Base-by-base conservation (phyloP, 2,888 invertebrate genomes). In the Stenotaenia linearis region DNA sequence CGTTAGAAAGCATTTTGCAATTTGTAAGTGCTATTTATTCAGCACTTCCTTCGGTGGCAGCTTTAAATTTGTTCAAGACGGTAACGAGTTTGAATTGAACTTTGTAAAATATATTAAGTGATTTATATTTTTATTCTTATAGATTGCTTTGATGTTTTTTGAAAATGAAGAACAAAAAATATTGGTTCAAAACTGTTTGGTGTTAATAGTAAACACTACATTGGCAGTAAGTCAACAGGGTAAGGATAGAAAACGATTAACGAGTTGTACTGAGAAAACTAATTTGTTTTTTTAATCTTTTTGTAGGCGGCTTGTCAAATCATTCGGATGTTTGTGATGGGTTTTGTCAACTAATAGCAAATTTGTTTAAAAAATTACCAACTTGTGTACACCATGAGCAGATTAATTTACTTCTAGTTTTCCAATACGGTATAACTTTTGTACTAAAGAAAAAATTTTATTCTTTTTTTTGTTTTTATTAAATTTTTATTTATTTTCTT, bases 61-160 rank as follows among this genome's bases (percentile, higher is more conserved):
- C 93, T 0, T 85, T 95, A 76, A 91, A 92, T 82, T 89, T 94
- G 78, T 90, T 92, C 15, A 92, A 92, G 89, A 90, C 92, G 84
- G 93, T 92, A 5, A 23, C 5, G 1, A 10, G 28, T 37, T 75
- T 75, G 30, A 10, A 21, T 5, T 4, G 74, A 1, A 9, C 25
- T 7, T 5, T 37, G 2, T 79, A 25, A n/a, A 4, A 23, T 21
- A 28, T 61, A 5, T 23, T 7, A 69, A 69, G 10, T 12, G n/a
- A 69, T 15, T 50, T 12, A 10, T 23, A 10, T 61, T 28, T 28
- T 69, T 50, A 18, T 6, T 69, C n/a, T 69, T 69, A 10, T 28
- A 69, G 69, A 28, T 69, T 1, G 69, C 28, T 10, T 12, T 69
- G 0, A 69, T 69, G 6, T 69, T 69, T 69, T 69, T 69, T n/a